Conservation (phyloP, 2,797 vertebrate species). For the Sitta carolinensis region DNA sequence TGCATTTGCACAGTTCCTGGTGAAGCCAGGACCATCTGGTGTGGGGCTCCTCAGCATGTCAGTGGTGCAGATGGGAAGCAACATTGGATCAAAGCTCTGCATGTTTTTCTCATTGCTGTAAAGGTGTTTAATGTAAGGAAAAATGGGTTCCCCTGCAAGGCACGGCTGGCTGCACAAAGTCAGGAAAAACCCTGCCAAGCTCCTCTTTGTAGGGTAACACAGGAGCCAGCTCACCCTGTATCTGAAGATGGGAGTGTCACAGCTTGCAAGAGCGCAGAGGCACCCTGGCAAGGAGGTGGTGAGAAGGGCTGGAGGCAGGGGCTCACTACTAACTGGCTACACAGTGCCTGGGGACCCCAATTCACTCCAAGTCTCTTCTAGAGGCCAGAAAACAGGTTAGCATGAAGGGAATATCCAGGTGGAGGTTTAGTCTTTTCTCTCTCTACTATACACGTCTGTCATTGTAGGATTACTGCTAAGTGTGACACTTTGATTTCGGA, state of each 20-base stretch:
- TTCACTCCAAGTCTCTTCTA: neutral
- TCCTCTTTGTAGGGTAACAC: neutral
- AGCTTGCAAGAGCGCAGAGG: neutral
- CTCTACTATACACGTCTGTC: neutral
- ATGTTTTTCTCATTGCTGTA: neutral
- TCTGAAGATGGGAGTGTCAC: neutral
- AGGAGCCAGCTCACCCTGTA: neutral
- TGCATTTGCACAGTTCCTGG: neutral
- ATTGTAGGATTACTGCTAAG: neutral
- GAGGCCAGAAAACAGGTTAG: neutral
- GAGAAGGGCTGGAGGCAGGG: neutral
- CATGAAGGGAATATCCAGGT: neutral
- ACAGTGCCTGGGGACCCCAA: rapidly evolving
- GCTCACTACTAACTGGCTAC: neutral
- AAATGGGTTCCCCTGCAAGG: neutral
- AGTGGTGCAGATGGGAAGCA: neutral
- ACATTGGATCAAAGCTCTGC: neutral
- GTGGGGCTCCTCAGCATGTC: neutral
- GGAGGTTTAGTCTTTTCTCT: neutral
- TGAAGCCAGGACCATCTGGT: neutral
- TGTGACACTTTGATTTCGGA: neutral
- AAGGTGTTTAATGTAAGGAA: neutral
- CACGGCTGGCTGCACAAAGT: neutral
- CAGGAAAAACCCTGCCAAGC: neutral
- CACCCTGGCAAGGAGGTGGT: neutral